These are phyloP conservation scores for Datnioides undecimradiatus DNA, from an alignment of 2,113 vertebrate genomes.

Conservation along the genomic window DNA sequence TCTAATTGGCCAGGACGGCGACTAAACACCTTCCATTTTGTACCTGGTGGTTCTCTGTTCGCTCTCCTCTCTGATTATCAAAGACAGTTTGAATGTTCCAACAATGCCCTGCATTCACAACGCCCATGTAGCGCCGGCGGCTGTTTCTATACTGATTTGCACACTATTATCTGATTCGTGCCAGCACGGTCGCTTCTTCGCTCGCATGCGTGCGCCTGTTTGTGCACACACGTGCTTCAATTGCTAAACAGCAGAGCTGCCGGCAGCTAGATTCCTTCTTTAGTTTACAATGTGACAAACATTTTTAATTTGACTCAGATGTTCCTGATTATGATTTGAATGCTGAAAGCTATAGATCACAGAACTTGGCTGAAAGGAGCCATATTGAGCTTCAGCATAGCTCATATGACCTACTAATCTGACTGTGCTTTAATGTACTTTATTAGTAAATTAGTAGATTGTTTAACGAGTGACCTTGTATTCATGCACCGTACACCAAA, in stretches of 20 bases:
- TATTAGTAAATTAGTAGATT: background rate
- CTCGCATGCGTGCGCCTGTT: background rate
- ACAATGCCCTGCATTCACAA: slow-evolving; percentile 63
- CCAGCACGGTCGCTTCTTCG: fast-evolving
- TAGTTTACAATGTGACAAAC: slow-evolving; percentile 12
- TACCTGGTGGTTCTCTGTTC: slow-evolving; percentile 28
- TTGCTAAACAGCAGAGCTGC: background rate
- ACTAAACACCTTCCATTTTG: slow-evolving; percentile 62
- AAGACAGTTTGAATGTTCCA: slow-evolving; percentile 48
- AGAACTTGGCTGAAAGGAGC: background rate
- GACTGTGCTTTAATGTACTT: too few species aligned
- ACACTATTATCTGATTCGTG: slow-evolving; percentile 49
- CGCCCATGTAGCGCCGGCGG: slow-evolving; percentile 18
- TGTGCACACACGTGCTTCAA: background rate
- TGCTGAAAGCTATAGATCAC: background rate
- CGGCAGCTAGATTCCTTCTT: background rate
- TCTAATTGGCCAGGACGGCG: slow-evolving; percentile 58
- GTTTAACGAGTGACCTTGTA: slow-evolving; percentile 14
- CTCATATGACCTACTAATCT: too few species aligned
- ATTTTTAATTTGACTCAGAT: slow-evolving; percentile 18
- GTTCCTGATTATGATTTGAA: background rate
- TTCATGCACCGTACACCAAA: background rate
- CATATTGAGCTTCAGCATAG: background rate
- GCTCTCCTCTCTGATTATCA: slow-evolving; percentile 48
- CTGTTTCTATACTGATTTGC: slow-evolving; percentile 59